Conservation (phyloP, 2,113 vertebrate species). For the Trematomus loennbergii region DNA sequence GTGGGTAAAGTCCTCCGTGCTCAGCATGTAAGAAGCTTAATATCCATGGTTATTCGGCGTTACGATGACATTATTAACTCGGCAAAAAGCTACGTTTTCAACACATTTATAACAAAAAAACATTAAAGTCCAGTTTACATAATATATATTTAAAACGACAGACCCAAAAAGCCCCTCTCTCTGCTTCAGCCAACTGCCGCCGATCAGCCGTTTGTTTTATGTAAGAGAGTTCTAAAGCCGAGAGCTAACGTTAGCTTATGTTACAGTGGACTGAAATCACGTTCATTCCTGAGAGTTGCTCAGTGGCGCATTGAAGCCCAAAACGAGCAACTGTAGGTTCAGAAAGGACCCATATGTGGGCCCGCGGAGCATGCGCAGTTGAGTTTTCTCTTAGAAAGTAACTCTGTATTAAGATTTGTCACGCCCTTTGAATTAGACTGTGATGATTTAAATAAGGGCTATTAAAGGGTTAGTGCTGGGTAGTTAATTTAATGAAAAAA, state of each 20-base stretch:
- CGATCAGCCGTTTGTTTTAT: conserved; percentile 47
- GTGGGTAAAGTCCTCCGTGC: conserved; percentile 27
- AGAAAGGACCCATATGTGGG: too few relatives aligned
- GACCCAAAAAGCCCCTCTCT: not conserved
- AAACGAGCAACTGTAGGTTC: too few relatives aligned
- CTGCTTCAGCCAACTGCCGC: not conserved
- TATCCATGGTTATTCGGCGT: conserved; percentile 5
- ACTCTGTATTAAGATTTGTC: too few relatives aligned
- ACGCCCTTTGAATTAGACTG: too few relatives aligned
- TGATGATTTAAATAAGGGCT: too few relatives aligned
- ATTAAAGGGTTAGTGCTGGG: too few relatives aligned
- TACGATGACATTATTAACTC: not conserved
- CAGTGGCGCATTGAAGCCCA: too few relatives aligned
- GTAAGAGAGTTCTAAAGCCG: conserved; percentile 38
- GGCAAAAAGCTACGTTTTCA: not conserved
- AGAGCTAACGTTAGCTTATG: conserved; percentile 56
- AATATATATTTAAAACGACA: not conserved
- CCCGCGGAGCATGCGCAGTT: too few relatives aligned
- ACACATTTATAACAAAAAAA: too few relatives aligned
- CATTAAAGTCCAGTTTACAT: rapidly evolving
- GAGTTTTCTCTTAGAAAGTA: too few relatives aligned
- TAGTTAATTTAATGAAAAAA: too few relatives aligned
- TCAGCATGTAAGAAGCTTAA: conserved; percentile 60
- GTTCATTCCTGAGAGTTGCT: too few relatives aligned
- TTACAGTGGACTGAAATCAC: not conserved